These are phyloP conservation scores for Megaceryle torquata DNA, from an alignment of 2,113 vertebrate genomes.

Conservation along the genomic window DNA sequence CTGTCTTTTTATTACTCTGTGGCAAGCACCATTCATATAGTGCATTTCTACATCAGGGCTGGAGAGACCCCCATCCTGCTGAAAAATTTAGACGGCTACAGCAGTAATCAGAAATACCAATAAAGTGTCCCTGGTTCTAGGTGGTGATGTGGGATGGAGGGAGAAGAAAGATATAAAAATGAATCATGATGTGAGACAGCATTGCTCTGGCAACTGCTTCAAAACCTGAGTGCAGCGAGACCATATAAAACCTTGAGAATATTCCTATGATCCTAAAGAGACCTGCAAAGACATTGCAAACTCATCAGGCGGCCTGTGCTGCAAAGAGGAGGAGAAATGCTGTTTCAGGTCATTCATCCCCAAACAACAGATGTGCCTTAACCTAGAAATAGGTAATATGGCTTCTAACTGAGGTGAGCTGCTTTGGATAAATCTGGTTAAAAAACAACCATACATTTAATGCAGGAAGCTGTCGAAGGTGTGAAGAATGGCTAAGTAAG, in stretches of 20 bases:
- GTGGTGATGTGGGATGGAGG: slow-evolving; percentile 78
- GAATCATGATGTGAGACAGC: slow-evolving; percentile 79
- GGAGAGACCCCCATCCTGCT: slow-evolving; percentile 71
- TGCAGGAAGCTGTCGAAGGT: slow-evolving; percentile 68
- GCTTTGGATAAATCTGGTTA: slow-evolving; percentile 60
- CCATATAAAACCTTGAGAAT: slow-evolving; percentile 69
- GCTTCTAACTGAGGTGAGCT: slow-evolving; percentile 25
- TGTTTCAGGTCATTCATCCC: slow-evolving; percentile 45
- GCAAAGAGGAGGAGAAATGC: slow-evolving; percentile 38
- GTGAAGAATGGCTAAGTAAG: slow-evolving; percentile 77
- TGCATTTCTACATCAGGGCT: slow-evolving; percentile 66
- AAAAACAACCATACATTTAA: slow-evolving; percentile 42
- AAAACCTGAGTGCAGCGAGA: slow-evolving; percentile 69
- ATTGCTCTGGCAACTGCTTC: slow-evolving; percentile 77
- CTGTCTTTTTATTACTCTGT: slow-evolving; percentile 75
- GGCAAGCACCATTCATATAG: slow-evolving; percentile 46
- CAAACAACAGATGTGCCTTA: slow-evolving; percentile 44
- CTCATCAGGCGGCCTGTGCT: slow-evolving; percentile 38
- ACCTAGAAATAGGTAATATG: slow-evolving; percentile 4
- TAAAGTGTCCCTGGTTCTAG: slow-evolving; percentile 78
- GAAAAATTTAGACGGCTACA: slow-evolving; percentile 81
- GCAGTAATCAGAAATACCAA: slow-evolving; percentile 83
- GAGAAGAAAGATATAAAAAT: slow-evolving; percentile 82
- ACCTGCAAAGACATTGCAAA: slow-evolving; percentile 62
- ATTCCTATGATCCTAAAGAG: slow-evolving; percentile 69